Percentiles rank a stretch among this genome's conserved stretches.
These are phyloP conservation scores for Dryadula phaetusa DNA, from an alignment of 2,888 invertebrate species.

Conservation along the genomic window DNA sequence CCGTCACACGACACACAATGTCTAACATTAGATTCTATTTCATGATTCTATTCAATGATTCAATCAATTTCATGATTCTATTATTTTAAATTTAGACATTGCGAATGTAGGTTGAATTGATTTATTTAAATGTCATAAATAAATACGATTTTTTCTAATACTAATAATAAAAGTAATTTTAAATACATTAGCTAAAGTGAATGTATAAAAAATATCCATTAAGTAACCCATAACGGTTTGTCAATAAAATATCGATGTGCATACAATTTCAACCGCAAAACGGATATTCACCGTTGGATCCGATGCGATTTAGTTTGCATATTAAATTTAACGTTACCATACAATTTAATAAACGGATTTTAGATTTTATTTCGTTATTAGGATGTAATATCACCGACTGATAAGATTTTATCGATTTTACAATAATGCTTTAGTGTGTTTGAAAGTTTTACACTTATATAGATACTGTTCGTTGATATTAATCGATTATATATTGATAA, in stretches of 20 bases:
- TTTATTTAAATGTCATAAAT: too few relatives aligned
- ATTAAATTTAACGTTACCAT: constrained; percentile 11
- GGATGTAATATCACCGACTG: background rate
- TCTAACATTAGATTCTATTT: too few relatives aligned
- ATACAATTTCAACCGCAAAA: constrained; percentile 9
- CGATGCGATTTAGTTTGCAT: background rate
- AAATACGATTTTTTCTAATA: too few relatives aligned
- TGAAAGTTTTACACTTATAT: background rate
- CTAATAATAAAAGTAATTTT: background rate
- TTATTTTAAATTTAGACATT: too few relatives aligned
- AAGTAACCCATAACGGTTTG: background rate
- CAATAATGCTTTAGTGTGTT: background rate
- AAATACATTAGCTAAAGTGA: background rate
- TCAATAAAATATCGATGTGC: constrained; percentile 12
- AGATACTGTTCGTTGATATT: constrained; percentile 1
- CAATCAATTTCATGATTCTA: too few relatives aligned
- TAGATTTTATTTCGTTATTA: constrained; percentile 10
- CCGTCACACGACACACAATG: too few relatives aligned
- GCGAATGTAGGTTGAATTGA: too few relatives aligned
- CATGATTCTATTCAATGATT: too few relatives aligned
- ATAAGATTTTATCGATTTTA: constrained; percentile 3
- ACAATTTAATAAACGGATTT: background rate
- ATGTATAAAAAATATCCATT: background rate
- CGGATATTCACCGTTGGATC: constrained; percentile 20
- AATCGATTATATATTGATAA: background rate